phyloP scores from a whole-genome alignment of 1,140 invertebrate genomes.

The roundworm (Caenorhabditis elegans) region WBcel235 BX284604.4:13979501-13980000 shows the following conservation, averaged over 20 bases:
- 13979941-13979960: no score
- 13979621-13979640: slow-evolving; percentile 4
- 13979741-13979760: slow-evolving; percentile 28
- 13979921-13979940: background rate
- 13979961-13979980: background rate
- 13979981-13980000: background rate
- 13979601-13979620: slow-evolving; percentile 14
- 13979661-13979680: background rate
- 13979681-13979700: background rate
- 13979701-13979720: no score
- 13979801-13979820: slow-evolving; percentile 32
- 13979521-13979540: no score
- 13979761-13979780: slow-evolving; percentile 37
- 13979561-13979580: no score
- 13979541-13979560: no score
- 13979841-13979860: background rate
- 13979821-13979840: background rate
- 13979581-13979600: no score
- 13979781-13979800: slow-evolving; percentile 32
- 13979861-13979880: background rate
- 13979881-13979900: no score
- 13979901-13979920: no score
- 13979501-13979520: no score
- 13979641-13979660: background rate
- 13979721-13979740: slow-evolving; percentile 38